Percentiles rank a stretch among this genome's conserved stretches.
Evolutionary conservation across 2,888 invertebrate genomes (phyloP).

Genomic region (Pinctada fucata): DNA sequence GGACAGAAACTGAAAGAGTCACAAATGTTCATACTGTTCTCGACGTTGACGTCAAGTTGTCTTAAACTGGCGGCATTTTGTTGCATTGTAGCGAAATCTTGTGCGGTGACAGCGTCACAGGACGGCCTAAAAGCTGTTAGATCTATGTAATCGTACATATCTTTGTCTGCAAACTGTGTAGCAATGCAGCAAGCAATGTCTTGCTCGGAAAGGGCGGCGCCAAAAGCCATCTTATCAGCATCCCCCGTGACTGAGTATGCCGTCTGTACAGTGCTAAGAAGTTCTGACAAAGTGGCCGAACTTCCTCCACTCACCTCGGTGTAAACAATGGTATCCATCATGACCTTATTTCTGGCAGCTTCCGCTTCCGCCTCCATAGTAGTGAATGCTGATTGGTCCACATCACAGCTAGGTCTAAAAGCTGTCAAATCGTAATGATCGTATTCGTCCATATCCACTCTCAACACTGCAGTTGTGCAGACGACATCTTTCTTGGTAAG

Average conservation of each 20-base stretch:
- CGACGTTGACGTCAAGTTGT: not conserved
- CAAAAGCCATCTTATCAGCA: not conserved
- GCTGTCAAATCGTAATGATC: not conserved
- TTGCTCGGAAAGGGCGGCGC: slow-evolving; percentile 1
- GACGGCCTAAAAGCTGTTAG: not conserved
- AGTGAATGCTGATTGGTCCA: not conserved
- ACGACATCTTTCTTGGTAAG: not conserved
- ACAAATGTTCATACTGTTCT: not conserved
- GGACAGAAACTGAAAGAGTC: slow-evolving; percentile 1
- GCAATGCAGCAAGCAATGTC: slow-evolving; percentile 5
- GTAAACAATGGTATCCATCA: not conserved
- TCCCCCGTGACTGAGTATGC: not conserved
- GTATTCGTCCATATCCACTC: not conserved
- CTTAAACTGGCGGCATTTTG: not conserved
- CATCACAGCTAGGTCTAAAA: slow-evolving; percentile 5
- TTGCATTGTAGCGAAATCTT: not conserved
- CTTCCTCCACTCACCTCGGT: not conserved
- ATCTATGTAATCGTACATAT: slow-evolving; percentile 5
- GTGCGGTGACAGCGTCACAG: not conserved
- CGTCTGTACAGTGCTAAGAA: not conserved
- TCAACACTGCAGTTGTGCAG: not conserved
- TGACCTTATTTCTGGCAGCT: not conserved
- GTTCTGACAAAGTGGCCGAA: not conserved
- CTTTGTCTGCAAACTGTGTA: not conserved
- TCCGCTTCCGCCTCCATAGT: not conserved